A percentile compares a stretch with the other conserved stretches of the same genome.
phyloP scores from a whole-genome alignment of 1,140 invertebrate species.

The Drosophila mayri region DNA sequence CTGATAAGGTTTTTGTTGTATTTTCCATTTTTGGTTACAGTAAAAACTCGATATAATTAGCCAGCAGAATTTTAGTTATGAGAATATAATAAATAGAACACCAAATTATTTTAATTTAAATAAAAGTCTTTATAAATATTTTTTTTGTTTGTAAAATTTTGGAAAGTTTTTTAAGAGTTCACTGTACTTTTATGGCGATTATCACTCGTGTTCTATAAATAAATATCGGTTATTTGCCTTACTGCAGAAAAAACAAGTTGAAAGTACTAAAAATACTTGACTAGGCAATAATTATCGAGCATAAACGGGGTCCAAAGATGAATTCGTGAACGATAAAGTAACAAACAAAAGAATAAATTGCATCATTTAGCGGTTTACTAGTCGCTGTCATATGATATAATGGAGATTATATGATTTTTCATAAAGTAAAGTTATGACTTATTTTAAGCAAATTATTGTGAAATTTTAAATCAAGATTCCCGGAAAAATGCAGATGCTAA shows the following conservation, averaged over 20 bases:
- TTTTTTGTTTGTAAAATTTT: not conserved
- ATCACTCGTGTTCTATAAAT: conserved; percentile 27
- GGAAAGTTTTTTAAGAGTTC: not conserved
- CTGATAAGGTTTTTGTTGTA: conserved; percentile 16
- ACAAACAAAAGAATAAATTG: conserved; percentile 18
- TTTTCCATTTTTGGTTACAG: conserved; percentile 7
- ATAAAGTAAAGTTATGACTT: not conserved
- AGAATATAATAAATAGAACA: not conserved
- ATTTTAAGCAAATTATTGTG: too few species aligned
- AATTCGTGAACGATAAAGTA: conserved; percentile 3
- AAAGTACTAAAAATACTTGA: conserved; percentile 34
- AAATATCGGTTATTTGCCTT: conserved; percentile 15
- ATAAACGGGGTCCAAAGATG: conserved; percentile 23
- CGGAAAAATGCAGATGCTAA: not conserved
- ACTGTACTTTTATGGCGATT: conserved; percentile 4
- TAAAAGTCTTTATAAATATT: not conserved
- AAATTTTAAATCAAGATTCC: not conserved
- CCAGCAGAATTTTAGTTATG: too few species aligned
- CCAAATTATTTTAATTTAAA: too few species aligned
- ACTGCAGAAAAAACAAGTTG: not conserved
- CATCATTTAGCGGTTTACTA: not conserved
- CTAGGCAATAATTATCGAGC: conserved; percentile 19
- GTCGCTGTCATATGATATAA: conserved; percentile 7
- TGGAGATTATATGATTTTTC: not conserved
- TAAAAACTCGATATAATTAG: not conserved